Evolutionary conservation across 1,140 invertebrate genomes (phyloP), one percentile per base, ranked within the genome.

Genomic region (Drosophila grimshawi): DNA sequence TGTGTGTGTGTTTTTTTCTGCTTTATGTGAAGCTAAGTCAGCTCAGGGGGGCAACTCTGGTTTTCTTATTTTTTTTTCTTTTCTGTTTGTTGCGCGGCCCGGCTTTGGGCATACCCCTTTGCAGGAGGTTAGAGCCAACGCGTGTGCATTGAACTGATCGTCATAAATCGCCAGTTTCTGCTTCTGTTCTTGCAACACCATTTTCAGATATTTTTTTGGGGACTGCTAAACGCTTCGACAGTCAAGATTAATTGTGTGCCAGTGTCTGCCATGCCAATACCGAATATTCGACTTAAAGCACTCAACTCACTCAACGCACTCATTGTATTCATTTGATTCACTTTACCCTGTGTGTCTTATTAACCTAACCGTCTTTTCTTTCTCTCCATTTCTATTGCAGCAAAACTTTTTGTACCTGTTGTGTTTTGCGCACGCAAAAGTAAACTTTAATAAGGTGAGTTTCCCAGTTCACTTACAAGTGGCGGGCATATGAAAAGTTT

Each of bases 391-490:
- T 60, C 39, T 60, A 41, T 49, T 80, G 65, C 83, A 82, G 82
- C 48, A 37, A 63, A 82, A 79, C 59, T 88, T 82, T 74, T 86
- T 82, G 82, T 86, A 86, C 83, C 82, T 86, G 82, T 83, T 83
- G 80, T 70, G 80, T 70, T 56, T 75, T 59, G 67, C 48, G 52
- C 64, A 78, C 66, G 70, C 60, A 61, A 77, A 73, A 66, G 41
- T 41, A 70, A 78, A 65, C 59, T 80, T 76, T 61, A 68, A 68
- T 53, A 80, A 68, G 75, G 70, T 70, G 49, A 78, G 79, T 70
- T n/a, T 27, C 53, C 8, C 10, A 11, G n/a, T 39, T 65, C 29
- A 39, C 37, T 5, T 45, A 33, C 8, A 7, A 33, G 33, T 41
- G 43, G 39, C 37, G 45, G 66, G 32, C 53, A 61, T 66, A 72